These are phyloP conservation scores for Caloenas nicobarica DNA, from an alignment of 2,113 vertebrate species.

Conservation along the genomic window DNA sequence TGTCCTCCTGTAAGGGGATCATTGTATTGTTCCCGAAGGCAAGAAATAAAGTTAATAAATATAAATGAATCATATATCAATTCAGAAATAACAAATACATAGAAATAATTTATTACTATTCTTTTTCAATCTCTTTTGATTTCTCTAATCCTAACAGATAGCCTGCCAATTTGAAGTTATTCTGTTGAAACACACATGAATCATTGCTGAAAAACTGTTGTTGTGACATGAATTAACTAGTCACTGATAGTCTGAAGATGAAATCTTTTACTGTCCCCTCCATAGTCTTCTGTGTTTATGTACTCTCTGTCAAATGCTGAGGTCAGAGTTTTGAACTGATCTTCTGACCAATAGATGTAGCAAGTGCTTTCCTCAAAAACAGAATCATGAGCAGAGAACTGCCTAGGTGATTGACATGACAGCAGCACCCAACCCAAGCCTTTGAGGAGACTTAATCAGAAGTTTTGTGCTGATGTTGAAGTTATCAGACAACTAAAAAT, in stretches of 20 bases:
- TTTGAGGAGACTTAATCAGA: neutral
- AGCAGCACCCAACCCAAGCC: neutral
- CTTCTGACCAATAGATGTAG: neutral
- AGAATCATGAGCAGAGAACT: neutral
- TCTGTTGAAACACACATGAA: neutral
- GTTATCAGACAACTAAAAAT: neutral
- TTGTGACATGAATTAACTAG: neutral
- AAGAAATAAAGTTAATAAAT: neutral
- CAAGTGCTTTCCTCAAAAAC: neutral
- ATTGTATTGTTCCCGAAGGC: neutral
- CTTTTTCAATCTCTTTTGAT: neutral
- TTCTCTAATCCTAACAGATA: neutral
- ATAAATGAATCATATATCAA: neutral
- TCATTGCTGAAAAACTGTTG: neutral
- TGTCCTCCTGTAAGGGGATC: neutral
- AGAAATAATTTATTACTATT: neutral
- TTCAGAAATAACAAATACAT: neutral
- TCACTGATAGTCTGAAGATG: neutral
- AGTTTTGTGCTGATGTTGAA: neutral
- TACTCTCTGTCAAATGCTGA: neutral
- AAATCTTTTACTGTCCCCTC: neutral
- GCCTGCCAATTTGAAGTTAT: neutral
- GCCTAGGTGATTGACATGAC: neutral
- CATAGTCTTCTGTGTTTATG: neutral
- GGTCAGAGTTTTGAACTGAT: neutral